A percentile compares a stretch with the other conserved stretches of the same genome.
Evolutionary conservation across 1,140 invertebrate genomes (phyloP).

Genomic region (Drosophila takahashii): DNA sequence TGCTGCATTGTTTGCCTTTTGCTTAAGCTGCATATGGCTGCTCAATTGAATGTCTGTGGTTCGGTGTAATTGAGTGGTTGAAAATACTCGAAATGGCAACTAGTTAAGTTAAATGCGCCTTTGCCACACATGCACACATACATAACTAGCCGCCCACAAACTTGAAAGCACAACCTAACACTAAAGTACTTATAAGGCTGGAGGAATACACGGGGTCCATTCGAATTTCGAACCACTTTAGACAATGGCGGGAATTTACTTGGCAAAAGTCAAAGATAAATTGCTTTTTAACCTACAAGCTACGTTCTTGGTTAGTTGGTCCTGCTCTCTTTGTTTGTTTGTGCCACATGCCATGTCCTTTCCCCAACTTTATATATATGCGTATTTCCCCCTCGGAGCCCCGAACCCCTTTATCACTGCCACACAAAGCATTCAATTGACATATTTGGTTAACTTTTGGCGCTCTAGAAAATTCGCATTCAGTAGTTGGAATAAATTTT

Average conservation of each 20-base stretch:
- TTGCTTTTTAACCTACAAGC: conserved; percentile 80
- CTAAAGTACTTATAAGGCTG: conserved; percentile 4
- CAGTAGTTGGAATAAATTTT: conserved; percentile 77
- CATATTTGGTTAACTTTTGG: conserved; percentile 81
- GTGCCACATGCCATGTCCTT: conserved; percentile 38
- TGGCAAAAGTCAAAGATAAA: conserved; percentile 79
- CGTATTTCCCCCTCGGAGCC: neutral
- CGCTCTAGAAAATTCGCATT: conserved; percentile 60
- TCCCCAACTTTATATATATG: conserved; percentile 11
- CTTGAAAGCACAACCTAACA: conserved; percentile 10
- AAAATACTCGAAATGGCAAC: conserved; percentile 62
- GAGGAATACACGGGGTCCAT: conserved; percentile 16
- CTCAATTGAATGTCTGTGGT: conserved; percentile 70
- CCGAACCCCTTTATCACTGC: conserved; percentile 6
- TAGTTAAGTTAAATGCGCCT: conserved; percentile 59
- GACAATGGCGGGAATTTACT: conserved; percentile 77
- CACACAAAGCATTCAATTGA: conserved; percentile 69
- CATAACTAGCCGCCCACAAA: conserved; percentile 38
- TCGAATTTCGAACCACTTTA: conserved; percentile 70
- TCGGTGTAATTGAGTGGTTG: conserved; percentile 75
- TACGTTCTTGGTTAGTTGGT: conserved; percentile 62
- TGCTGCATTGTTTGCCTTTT: conserved; percentile 72
- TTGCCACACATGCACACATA: conserved; percentile 15
- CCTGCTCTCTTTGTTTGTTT: conserved; percentile 67
- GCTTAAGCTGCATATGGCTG: conserved; percentile 45